These are phyloP conservation scores for Myiothlypis coronata DNA, from an alignment of 2,797 vertebrate species.

Conservation along the genomic window DNA sequence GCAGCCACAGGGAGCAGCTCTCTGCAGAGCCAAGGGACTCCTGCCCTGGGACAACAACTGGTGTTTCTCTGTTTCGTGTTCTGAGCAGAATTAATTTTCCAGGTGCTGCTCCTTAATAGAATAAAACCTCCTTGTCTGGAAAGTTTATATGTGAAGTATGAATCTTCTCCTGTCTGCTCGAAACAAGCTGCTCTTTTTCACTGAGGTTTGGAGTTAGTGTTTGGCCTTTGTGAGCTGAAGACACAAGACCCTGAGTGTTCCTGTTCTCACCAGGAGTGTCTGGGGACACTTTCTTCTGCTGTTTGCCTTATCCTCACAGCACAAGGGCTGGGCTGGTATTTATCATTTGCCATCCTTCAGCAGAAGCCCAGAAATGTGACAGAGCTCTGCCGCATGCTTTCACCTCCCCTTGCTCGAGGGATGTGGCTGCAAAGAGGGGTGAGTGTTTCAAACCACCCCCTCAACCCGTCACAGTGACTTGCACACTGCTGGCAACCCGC, in stretches of 20 bases:
- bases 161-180: not conserved
- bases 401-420: accelerated
- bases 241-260: not conserved
- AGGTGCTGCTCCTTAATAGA: not conserved
- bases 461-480: not conserved
- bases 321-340: not conserved
- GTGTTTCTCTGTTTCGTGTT: not conserved
- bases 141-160: not conserved
- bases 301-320: not conserved
- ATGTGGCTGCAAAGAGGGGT: not conserved
- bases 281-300: not conserved
- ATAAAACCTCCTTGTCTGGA: not conserved
- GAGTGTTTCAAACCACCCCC: not conserved
- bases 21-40: not conserved
- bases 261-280: not conserved
- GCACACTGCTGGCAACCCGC: not conserved
- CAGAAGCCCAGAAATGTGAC: not conserved
- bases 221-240: not conserved
- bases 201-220: not conserved
- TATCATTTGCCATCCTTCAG: accelerated
- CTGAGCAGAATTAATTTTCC: not conserved
- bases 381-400: not conserved
- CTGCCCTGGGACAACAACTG: not conserved
- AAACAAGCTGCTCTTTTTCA: not conserved
- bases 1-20: not conserved